phyloP scores from a whole-genome alignment of 2,113 vertebrate genomes.

The Trichomycterus rosablanca region DNA sequence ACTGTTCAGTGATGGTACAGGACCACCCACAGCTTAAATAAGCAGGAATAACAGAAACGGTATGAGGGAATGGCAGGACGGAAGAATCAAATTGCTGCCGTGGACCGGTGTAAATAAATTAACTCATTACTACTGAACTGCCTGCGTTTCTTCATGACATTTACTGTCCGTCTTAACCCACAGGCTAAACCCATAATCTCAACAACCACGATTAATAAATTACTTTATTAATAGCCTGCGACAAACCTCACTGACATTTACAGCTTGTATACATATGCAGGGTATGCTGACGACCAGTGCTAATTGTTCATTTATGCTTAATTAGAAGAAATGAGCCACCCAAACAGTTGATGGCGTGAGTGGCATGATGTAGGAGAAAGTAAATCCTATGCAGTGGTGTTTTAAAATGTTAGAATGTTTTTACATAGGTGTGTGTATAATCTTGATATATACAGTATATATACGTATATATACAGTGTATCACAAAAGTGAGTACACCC shows the following conservation, averaged over 20 bases:
- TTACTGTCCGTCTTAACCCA: constrained; percentile 34
- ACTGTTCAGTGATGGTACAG: background rate
- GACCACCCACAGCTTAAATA: background rate
- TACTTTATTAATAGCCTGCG: constrained; percentile 6
- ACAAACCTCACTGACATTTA: constrained; percentile 33
- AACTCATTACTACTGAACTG: constrained; percentile 34
- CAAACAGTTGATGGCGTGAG: no score
- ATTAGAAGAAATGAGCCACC: constrained; percentile 61
- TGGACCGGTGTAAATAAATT: constrained; percentile 31
- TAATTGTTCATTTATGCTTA: constrained; percentile 65
- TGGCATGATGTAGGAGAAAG: no score
- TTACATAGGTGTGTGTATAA: no score
- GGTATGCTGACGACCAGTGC: constrained; percentile 17
- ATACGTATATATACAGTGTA: no score
- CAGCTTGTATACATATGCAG: constrained; percentile 8
- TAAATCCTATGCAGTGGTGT: no score
- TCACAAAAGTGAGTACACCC: no score
- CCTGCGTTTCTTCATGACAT: constrained; percentile 35
- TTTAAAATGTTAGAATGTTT: no score
- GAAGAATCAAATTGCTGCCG: no score
- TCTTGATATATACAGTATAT: no score
- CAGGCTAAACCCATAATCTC: constrained; percentile 1
- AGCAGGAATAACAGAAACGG: background rate
- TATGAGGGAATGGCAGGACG: background rate
- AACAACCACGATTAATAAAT: constrained; percentile 27